Percentiles rank a stretch among this genome's conserved stretches.
These are phyloP conservation scores for Cheilosia vulpina DNA, from an alignment of 2,888 invertebrate species.

Conservation along the genomic window DNA sequence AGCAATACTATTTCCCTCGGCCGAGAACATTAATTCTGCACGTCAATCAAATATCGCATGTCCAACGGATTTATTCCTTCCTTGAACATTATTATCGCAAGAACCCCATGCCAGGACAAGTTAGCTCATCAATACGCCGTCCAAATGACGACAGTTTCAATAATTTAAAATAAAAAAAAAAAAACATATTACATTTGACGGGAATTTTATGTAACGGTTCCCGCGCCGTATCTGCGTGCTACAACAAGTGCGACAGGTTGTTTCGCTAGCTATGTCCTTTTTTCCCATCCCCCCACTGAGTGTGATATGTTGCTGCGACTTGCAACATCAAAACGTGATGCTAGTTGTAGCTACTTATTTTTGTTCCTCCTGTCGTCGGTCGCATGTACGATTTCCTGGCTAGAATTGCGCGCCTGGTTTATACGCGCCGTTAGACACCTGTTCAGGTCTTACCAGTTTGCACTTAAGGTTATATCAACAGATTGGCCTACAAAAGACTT, in stretches of 20 bases:
- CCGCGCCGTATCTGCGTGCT: constrained; percentile 11
- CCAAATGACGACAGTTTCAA: constrained; percentile 52
- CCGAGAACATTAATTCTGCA: constrained; percentile 63
- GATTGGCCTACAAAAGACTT: constrained; percentile 73
- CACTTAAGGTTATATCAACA: constrained; percentile 66
- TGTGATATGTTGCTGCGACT: constrained; percentile 36
- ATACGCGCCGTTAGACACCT: constrained; percentile 72
- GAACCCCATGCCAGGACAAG: constrained; percentile 38
- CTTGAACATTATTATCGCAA: constrained; percentile 28
- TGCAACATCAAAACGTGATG: constrained; percentile 38
- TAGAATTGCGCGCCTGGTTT: constrained; percentile 55
- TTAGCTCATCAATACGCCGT: constrained; percentile 49
- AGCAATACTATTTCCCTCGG: constrained; percentile 25
- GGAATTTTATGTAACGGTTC: constrained; percentile 73
- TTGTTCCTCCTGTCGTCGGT: not conserved
- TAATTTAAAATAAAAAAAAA: constrained; percentile 27
- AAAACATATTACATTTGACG: constrained; percentile 65
- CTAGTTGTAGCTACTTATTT: constrained; percentile 10
- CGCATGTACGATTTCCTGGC: constrained; percentile 54
- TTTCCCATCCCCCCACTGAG: not conserved
- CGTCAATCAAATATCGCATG: constrained; percentile 67
- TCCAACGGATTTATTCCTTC: constrained; percentile 61
- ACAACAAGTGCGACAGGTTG: constrained; percentile 64
- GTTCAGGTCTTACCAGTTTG: constrained; percentile 72
- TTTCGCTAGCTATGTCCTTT: constrained; percentile 40